Conservation (phyloP, 2,888 invertebrate species). For the Andrena praecox region DNA sequence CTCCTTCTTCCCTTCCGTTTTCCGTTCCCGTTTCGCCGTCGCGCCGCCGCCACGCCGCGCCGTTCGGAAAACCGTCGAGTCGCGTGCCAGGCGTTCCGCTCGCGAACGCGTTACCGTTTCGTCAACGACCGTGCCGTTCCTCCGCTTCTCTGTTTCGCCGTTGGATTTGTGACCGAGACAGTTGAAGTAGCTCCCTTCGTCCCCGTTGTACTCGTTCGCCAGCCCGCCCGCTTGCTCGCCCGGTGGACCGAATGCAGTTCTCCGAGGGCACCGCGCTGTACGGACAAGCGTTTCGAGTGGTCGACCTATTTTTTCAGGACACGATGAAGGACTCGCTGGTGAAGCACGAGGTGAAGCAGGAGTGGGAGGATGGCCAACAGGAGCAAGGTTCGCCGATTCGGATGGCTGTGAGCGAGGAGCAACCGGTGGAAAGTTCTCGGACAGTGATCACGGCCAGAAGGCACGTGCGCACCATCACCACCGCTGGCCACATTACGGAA, state of each 20-base stretch:
- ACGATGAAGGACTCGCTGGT: slow-evolving; percentile 81
- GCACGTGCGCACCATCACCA: slow-evolving; percentile 87
- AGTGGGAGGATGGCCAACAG: slow-evolving; percentile 79
- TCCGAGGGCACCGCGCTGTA: not conserved
- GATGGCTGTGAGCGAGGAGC: slow-evolving; percentile 71
- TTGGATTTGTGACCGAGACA: not conserved
- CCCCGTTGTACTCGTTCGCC: not conserved
- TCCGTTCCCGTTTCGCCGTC: slow-evolving; percentile 25
- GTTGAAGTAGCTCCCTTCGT: not conserved
- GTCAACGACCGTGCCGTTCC: not conserved
- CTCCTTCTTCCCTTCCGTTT: not conserved
- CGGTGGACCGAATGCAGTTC: not conserved
- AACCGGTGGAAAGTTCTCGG: slow-evolving; percentile 76
- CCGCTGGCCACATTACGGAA: slow-evolving; percentile 87
- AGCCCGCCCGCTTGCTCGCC: not conserved
- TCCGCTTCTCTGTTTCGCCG: not conserved
- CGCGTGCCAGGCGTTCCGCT: slow-evolving; percentile 69
- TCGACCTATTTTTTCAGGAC: slow-evolving; percentile 69
- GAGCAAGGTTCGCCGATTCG: slow-evolving; percentile 73
- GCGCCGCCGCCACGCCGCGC: slow-evolving; percentile 22
- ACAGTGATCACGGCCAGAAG: slow-evolving; percentile 87
- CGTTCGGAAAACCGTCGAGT: slow-evolving; percentile 55
- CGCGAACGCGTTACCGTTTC: not conserved
- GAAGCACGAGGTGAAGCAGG: slow-evolving; percentile 81
- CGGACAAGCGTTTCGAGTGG: not conserved